phyloP scores from a whole-genome alignment of 2,888 invertebrate genomes.

The Atherix ibis region DNA sequence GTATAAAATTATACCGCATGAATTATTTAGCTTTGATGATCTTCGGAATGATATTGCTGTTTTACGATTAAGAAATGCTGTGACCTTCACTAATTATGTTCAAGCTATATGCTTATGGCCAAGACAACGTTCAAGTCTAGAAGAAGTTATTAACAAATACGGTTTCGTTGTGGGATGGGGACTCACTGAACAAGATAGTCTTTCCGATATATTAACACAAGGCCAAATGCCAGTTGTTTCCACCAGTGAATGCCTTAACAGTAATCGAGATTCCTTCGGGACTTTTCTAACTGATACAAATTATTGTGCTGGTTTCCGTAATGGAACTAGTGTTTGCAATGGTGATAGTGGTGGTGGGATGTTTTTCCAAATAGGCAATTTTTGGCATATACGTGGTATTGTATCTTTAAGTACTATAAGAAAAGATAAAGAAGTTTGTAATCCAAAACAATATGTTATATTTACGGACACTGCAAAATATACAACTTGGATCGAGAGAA shows the following conservation, averaged over 20 bases:
- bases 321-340: constrained; percentile 34
- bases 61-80: constrained; percentile 24
- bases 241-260: constrained; percentile 19
- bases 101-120: constrained; percentile 31
- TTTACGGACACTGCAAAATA: constrained; percentile 33
- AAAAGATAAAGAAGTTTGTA: constrained; percentile 25
- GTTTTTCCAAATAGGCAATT: constrained; percentile 17
- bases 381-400: constrained; percentile 12
- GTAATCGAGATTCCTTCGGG: constrained; percentile 11
- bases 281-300: constrained; percentile 7
- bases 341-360: constrained; percentile 39
- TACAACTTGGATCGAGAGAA: constrained; percentile 26
- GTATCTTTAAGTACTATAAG: constrained; percentile 12
- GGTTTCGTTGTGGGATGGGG: constrained; percentile 29
- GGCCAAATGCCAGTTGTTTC: constrained; percentile 23
- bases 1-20: constrained; percentile 6
- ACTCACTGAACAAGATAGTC: constrained; percentile 20
- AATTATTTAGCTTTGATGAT: constrained; percentile 4
- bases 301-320: constrained; percentile 13
- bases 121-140: constrained; percentile 9
- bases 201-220: constrained; percentile 19
- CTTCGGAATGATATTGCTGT: constrained; percentile 24
- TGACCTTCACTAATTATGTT: constrained; percentile 22
- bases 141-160: constrained; percentile 8
- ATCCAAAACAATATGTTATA: constrained; percentile 32